These are phyloP conservation scores for Platalea minor DNA, from an alignment of 2,797 vertebrate species.

Conservation along the genomic window DNA sequence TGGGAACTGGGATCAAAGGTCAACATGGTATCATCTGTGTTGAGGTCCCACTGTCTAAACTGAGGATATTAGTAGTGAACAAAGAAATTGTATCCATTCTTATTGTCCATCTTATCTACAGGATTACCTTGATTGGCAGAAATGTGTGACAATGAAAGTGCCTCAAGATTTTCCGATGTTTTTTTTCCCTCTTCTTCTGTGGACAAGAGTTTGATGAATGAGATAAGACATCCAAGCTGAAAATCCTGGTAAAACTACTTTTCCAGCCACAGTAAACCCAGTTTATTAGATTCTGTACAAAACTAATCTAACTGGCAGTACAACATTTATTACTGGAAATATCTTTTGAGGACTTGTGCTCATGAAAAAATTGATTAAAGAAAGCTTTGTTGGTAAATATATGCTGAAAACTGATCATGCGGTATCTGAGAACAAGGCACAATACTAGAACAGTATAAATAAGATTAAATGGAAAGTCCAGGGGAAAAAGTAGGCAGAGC, in stretches of 20 bases:
- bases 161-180: background rate
- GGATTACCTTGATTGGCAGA: conserved; percentile 45
- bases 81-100: conserved; percentile 7
- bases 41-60: conserved; percentile 29
- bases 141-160: background rate
- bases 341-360: background rate
- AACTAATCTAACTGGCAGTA: background rate
- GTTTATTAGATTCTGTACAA: background rate
- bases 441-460: background rate
- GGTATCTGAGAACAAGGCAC: background rate
- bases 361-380: conserved; percentile 1
- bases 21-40: background rate
- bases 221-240: background rate
- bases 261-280: background rate
- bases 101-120: conserved; percentile 40
- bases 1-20: conserved; percentile 38
- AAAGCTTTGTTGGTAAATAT: background rate
- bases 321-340: conserved; percentile 7
- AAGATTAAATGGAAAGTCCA: background rate
- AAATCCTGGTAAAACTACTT: background rate
- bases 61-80: conserved; percentile 18
- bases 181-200: background rate
- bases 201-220: conserved; percentile 18
- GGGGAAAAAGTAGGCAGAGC: background rate
- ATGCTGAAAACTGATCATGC: background rate